Evolutionary conservation across 2,113 vertebrate species (phyloP), one percentile per base, ranked within the genome.

Genomic region (Chaetorhynchus papuensis): DNA sequence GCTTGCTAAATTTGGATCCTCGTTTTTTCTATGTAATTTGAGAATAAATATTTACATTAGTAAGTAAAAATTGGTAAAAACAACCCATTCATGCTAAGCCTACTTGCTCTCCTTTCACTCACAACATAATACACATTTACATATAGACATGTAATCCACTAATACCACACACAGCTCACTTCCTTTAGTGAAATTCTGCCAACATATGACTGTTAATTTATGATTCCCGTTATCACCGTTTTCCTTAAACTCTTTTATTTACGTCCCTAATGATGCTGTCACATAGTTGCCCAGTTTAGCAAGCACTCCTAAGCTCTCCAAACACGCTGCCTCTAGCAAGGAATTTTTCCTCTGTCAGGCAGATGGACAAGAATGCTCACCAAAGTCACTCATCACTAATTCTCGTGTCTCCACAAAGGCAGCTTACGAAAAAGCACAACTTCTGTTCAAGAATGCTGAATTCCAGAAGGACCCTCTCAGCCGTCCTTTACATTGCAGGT

Each of bases 21-120:
- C 0, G 0, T 21, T 64, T 90, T 37, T 33, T n/a, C 0, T 0
- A 86, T 23, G 39, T 18, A 27, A 66, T 54, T 74, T 4, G 6
- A 75, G 49, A 84, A 81, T 52, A 93, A 87, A 71, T 78, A 80
- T 83, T 90, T 83, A 90, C 33, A 89, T 59, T 59, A 77, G 10
- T 41, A 57, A 13, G 42, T 65, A 39, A 39, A 39, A 65, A 80
- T 27, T 84, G 54, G 33, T 91, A 68, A 64, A 87, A 90, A 75
- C 4, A 68, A 60, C 10, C 24, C 14, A 59, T 78, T 64, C 27
- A 49, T 24, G 17, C 27, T 83, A 88, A 93, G 60, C 31, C 59
- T 83, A 50, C 35, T 66, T 50, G 31, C 33, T 49, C 28, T 64
- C 50, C 20, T 89, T 88, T 81, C 35, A 69, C 52, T 68, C 31